Percentiles rank a stretch among this genome's conserved stretches.
Evolutionary conservation across 1,140 invertebrate species (phyloP).

Genomic region (Frieseomelitta varia): DNA sequence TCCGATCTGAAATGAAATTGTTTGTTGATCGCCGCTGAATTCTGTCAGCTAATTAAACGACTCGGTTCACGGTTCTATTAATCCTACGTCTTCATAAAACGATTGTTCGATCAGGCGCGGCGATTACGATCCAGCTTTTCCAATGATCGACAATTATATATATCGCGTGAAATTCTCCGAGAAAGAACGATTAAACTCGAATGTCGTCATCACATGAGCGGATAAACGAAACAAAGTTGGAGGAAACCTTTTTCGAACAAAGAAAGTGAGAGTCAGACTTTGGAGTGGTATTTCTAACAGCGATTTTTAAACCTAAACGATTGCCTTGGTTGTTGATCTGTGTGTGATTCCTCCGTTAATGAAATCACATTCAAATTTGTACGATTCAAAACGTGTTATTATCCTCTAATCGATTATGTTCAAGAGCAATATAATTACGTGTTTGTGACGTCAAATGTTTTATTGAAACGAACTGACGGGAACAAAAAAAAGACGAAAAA

Average conservation of each 20-base stretch:
- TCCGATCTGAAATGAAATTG: constrained; percentile 69
- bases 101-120: not conserved
- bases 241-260: not conserved
- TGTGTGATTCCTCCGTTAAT: no score
- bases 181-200: not conserved
- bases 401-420: not conserved
- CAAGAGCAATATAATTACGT: not conserved
- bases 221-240: no score
- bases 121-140: not conserved
- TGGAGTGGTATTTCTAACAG: not conserved
- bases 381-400: no score
- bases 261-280: not conserved
- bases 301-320: not conserved
- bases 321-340: not conserved
- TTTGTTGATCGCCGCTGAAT: not conserved
- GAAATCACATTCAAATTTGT: no score
- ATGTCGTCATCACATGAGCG: not conserved
- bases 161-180: not conserved
- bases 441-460: not conserved
- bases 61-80: not conserved
- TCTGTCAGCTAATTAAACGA: constrained; percentile 15
- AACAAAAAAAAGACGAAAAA: not conserved
- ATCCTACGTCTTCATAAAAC: not conserved
- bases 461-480: not conserved
- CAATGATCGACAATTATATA: not conserved